These are phyloP conservation scores for Plusia festucae DNA, from an alignment of 2,888 invertebrate species.

Conservation along the genomic window DNA sequence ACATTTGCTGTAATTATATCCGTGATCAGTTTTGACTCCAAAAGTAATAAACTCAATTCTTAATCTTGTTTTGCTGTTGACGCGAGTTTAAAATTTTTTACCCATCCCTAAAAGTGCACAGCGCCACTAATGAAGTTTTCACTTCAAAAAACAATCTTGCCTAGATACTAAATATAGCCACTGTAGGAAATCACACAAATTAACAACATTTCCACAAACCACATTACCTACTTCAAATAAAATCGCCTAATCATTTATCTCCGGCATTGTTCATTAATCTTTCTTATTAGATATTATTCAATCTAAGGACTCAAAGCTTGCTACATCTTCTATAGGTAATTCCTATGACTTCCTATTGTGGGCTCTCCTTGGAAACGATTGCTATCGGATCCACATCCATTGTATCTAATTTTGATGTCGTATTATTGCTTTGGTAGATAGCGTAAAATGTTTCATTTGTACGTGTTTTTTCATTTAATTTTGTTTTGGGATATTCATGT, in stretches of 20 bases:
- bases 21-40: too few relatives aligned
- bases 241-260: slow-evolving; percentile 45
- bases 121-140: too few relatives aligned
- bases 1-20: too few relatives aligned
- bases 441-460: not conserved
- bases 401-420: slow-evolving; percentile 1
- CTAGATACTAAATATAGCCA: too few relatives aligned
- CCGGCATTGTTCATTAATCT: slow-evolving; percentile 49
- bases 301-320: slow-evolving; percentile 33
- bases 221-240: slow-evolving; percentile 5
- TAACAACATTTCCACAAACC: not conserved
- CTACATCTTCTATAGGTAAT: slow-evolving; percentile 28
- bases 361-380: slow-evolving; percentile 6
- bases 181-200: too few relatives aligned
- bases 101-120: too few relatives aligned
- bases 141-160: too few relatives aligned
- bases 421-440: slow-evolving; percentile 1
- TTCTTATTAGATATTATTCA: slow-evolving; percentile 33
- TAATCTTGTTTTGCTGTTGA: too few relatives aligned
- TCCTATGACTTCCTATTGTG: slow-evolving; percentile 8
- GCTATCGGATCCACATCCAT: slow-evolving; percentile 6
- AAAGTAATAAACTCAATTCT: too few relatives aligned
- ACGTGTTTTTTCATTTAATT: not conserved
- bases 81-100: too few relatives aligned
- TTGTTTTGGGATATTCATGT: too few relatives aligned